Percentiles rank a stretch among this genome's conserved stretches.
Evolutionary conservation across 2,888 invertebrate species (phyloP).

Genomic region (Apodemia zela): DNA sequence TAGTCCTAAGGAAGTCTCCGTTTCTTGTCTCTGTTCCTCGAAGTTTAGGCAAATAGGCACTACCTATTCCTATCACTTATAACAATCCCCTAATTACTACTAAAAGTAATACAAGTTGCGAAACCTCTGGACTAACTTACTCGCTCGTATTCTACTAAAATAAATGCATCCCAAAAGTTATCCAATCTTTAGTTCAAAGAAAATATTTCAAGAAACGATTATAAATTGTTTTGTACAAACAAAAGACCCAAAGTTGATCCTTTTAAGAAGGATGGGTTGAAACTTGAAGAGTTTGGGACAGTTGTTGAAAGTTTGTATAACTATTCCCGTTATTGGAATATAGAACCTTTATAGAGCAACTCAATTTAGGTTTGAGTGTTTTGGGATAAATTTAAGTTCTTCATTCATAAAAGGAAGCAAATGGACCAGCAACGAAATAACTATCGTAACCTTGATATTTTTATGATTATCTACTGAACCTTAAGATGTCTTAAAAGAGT

Average conservation of each 20-base stretch:
- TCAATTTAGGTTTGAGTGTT: neutral
- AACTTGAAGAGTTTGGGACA: conserved; percentile 2
- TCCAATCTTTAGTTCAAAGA: neutral
- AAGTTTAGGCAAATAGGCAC: no score
- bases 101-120: neutral
- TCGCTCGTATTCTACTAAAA: no score
- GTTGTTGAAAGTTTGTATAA: conserved; percentile 1
- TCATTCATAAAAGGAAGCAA: no score
- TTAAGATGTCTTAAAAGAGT: no score
- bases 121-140: neutral
- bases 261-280: conserved; percentile 1
- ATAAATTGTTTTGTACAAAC: conserved; percentile 3
- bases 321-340: neutral
- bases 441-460: no score
- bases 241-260: conserved; percentile 12
- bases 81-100: no score
- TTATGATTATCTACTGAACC: no score
- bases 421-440: no score
- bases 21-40: no score
- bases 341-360: neutral
- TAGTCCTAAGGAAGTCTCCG: no score
- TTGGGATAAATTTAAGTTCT: neutral
- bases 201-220: conserved; percentile 9
- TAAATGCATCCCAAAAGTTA: neutral
- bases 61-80: no score